These are phyloP conservation scores for Ondatra zibethicus DNA, from an alignment of 2,113 vertebrate species.

Conservation along the genomic window DNA sequence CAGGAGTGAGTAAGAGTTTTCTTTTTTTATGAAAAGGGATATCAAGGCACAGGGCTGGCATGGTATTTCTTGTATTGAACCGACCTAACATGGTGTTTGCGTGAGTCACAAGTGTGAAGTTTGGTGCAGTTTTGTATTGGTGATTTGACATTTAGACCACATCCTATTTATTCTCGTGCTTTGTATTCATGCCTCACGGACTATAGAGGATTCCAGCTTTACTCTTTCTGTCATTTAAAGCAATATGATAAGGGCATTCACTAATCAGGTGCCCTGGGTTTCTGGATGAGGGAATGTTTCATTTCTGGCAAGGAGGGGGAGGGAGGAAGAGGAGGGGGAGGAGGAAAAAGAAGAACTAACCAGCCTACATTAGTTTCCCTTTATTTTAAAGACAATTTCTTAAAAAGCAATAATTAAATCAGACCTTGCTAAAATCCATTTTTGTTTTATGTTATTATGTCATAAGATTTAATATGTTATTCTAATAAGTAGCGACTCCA, in stretches of 20 bases:
- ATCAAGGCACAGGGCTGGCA: constrained; percentile 85
- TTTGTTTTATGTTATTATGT: constrained; percentile 67
- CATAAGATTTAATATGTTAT: constrained; percentile 70
- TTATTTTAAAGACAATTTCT: constrained; percentile 68
- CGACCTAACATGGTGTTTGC: constrained; percentile 85
- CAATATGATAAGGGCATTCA: constrained; percentile 83
- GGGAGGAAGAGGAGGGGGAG: neutral
- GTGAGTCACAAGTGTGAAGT: constrained; percentile 84
- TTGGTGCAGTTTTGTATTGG: constrained; percentile 85
- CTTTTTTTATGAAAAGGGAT: constrained; percentile 87
- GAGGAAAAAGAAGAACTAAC: constrained; percentile 26
- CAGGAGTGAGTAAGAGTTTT: constrained; percentile 81
- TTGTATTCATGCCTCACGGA: constrained; percentile 86
- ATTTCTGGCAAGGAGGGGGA: constrained; percentile 68
- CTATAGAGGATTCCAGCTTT: constrained; percentile 82
- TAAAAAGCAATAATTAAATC: constrained; percentile 78
- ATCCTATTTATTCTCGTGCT: constrained; percentile 90
- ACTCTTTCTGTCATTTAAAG: constrained; percentile 83
- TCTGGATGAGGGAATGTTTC: constrained; percentile 83
- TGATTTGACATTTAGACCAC: constrained; percentile 81
- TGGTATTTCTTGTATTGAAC: constrained; percentile 87
- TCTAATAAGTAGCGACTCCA: constrained; percentile 72
- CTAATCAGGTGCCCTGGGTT: constrained; percentile 80
- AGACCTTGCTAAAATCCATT: constrained; percentile 68
- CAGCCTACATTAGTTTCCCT: constrained; percentile 60